phyloP scores from a whole-genome alignment of 1,140 invertebrate species.

The Lepidurus arcticus region DNA sequence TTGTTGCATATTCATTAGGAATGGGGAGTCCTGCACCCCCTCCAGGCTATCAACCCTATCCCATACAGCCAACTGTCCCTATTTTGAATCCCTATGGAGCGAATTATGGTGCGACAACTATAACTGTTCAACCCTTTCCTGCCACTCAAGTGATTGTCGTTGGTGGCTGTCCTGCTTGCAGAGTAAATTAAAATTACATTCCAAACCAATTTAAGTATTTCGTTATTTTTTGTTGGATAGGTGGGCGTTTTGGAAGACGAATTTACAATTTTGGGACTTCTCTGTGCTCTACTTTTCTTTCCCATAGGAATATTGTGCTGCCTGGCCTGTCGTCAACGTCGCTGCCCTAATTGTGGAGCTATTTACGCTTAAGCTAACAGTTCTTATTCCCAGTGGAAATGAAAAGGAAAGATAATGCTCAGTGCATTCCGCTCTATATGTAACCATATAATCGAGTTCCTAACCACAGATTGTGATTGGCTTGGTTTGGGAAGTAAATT shows the following conservation, averaged over 20 bases:
- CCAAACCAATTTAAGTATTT: background rate
- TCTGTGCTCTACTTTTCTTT: slow-evolving; percentile 79
- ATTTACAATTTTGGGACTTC: slow-evolving; percentile 69
- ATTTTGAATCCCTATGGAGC: slow-evolving; percentile 22
- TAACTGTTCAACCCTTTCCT: slow-evolving; percentile 37
- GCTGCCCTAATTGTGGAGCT: slow-evolving; percentile 77
- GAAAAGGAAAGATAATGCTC: background rate
- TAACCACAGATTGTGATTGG: background rate
- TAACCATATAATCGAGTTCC: background rate
- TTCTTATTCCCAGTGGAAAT: background rate
- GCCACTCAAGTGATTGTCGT: slow-evolving; percentile 62
- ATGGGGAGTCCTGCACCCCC: background rate
- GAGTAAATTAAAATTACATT: slow-evolving; percentile 47
- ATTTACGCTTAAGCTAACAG: slow-evolving; percentile 46
- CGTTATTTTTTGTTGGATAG: slow-evolving; percentile 44
- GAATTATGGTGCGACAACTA: slow-evolving; percentile 38
- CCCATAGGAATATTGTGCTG: slow-evolving; percentile 77
- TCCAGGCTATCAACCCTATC: slow-evolving; percentile 11
- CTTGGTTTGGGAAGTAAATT: background rate
- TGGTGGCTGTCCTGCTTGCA: slow-evolving; percentile 73
- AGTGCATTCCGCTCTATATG: background rate
- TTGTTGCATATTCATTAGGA: background rate
- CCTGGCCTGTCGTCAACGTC: slow-evolving; percentile 64
- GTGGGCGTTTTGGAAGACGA: slow-evolving; percentile 76
- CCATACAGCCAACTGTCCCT: background rate